Evolutionary conservation across 1,140 invertebrate genomes (phyloP).

Genomic region (Solen grandis): DNA sequence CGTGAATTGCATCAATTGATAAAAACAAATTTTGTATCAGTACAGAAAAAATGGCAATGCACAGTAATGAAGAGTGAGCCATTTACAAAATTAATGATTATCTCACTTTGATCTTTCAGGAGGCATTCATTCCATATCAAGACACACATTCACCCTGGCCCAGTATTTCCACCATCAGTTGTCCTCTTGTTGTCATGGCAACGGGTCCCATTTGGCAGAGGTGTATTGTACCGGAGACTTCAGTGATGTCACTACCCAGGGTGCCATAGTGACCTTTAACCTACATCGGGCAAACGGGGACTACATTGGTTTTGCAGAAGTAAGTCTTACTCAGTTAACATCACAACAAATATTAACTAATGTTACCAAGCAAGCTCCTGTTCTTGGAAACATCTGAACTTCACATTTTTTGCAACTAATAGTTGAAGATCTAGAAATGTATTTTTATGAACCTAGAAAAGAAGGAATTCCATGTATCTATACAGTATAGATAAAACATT

Average conservation of each 20-base stretch:
- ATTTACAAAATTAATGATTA: background rate
- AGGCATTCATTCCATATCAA: slow-evolving; percentile 86
- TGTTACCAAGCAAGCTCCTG: too few relatives aligned
- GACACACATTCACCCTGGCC: slow-evolving; percentile 89
- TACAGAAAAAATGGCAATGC: too few relatives aligned
- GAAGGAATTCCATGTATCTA: too few relatives aligned
- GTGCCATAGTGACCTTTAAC: slow-evolving; percentile 95
- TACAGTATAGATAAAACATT: too few relatives aligned
- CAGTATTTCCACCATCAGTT: slow-evolving; percentile 87
- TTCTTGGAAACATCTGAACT: too few relatives aligned
- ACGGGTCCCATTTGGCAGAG: slow-evolving; percentile 86
- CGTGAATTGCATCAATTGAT: too few relatives aligned
- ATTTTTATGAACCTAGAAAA: too few relatives aligned
- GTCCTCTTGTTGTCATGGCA: slow-evolving; percentile 86
- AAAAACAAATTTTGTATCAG: too few relatives aligned
- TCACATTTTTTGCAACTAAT: background rate
- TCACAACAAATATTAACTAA: background rate
- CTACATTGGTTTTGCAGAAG: slow-evolving; percentile 94
- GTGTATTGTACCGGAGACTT: slow-evolving; percentile 89
- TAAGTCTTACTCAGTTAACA: slow-evolving; percentile 81
- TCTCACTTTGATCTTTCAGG: slow-evolving; percentile 78
- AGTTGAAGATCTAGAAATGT: background rate
- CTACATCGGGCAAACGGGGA: slow-evolving; percentile 88
- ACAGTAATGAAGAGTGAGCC: too few relatives aligned
- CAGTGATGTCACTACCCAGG: slow-evolving; percentile 86